Evolutionary conservation across 2,888 invertebrate species (phyloP).

Genomic region (Criorhina ranunculi): DNA sequence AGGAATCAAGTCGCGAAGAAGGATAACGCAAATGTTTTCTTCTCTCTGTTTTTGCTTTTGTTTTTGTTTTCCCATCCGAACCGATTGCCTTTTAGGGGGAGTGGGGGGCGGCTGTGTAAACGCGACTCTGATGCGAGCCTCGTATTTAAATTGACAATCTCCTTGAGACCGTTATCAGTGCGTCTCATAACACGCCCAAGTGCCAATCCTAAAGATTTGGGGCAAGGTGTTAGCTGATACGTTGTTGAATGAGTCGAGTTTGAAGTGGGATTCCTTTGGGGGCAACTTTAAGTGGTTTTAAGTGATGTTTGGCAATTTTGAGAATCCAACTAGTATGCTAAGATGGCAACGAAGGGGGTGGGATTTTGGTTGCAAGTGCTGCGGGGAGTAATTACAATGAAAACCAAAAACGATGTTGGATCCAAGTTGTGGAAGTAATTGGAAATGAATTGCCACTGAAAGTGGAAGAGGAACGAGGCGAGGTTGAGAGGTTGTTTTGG

Average conservation of each 20-base stretch:
- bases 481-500: background rate
- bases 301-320: slow-evolving; percentile 69
- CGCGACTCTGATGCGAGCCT: slow-evolving; percentile 33
- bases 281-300: slow-evolving; percentile 67
- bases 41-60: slow-evolving; percentile 45
- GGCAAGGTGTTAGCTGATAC: slow-evolving; percentile 66
- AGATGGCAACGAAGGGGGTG: background rate
- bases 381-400: slow-evolving; percentile 34
- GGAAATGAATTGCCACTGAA: slow-evolving; percentile 40
- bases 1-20: slow-evolving; percentile 64
- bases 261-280: slow-evolving; percentile 47
- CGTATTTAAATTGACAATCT: slow-evolving; percentile 74
- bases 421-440: slow-evolving; percentile 50
- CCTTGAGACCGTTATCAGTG: slow-evolving; percentile 75
- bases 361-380: slow-evolving; percentile 3
- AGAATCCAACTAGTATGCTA: slow-evolving; percentile 47
- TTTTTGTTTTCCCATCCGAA: slow-evolving; percentile 39
- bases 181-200: slow-evolving; percentile 72
- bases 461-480: background rate
- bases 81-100: slow-evolving; percentile 64
- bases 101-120: no score
- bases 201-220: slow-evolving; percentile 50
- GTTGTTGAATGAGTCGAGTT: slow-evolving; percentile 46
- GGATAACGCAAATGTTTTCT: slow-evolving; percentile 69
- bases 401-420: slow-evolving; percentile 37